phyloP scores from a whole-genome alignment of 2,888 invertebrate species.

The Tiliacea citrago region DNA sequence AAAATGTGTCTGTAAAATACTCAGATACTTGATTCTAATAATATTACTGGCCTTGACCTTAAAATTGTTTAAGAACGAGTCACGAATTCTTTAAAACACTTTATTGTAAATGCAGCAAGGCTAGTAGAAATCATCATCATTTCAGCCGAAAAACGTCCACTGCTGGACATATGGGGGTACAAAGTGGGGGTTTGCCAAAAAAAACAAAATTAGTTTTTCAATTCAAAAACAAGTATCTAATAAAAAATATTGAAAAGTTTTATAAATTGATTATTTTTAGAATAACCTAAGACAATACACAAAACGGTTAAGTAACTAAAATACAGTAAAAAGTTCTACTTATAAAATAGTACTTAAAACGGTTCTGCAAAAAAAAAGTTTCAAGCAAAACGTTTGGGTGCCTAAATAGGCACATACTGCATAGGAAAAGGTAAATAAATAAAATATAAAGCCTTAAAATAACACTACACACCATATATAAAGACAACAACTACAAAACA shows the following conservation, averaged over 20 bases:
- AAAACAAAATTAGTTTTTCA: neutral
- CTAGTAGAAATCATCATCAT: no score
- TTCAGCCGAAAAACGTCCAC: no score
- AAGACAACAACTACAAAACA: slow-evolving; percentile 22
- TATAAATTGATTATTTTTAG: neutral
- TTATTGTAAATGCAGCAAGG: slow-evolving; percentile 20
- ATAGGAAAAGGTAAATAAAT: neutral
- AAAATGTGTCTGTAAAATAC: slow-evolving; percentile 11
- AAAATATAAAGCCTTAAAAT: neutral
- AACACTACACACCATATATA: neutral
- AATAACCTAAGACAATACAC: neutral
- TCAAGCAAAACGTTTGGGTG: neutral
- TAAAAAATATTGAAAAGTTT: neutral
- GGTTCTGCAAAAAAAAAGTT: neutral
- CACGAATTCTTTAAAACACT: slow-evolving; percentile 30
- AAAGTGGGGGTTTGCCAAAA: no score
- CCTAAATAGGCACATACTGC: neutral
- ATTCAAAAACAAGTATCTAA: neutral
- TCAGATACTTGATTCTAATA: slow-evolving; percentile 16
- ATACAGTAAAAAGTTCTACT: neutral
- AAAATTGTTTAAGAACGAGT: slow-evolving; percentile 20
- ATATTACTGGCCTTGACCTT: slow-evolving; percentile 34
- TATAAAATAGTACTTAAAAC: neutral
- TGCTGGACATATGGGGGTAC: no score
- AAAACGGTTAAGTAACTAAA: neutral